Conservation (phyloP, 2,797 vertebrate species). For the Dermochelys coriacea region DNA sequence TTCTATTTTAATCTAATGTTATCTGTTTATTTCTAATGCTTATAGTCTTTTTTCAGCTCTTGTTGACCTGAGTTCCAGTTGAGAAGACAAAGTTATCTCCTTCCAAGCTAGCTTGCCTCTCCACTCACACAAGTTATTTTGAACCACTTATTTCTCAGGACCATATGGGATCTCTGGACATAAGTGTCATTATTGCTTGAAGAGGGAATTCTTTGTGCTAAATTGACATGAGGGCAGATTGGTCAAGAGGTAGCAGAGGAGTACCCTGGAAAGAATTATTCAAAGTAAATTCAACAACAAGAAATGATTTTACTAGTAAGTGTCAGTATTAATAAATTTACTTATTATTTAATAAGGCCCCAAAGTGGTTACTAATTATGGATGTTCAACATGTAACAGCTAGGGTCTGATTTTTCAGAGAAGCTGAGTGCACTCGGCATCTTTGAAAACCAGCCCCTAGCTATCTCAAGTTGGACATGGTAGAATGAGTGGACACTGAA, state of each 20-base stretch:
- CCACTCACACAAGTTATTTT: not conserved
- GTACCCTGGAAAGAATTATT: not conserved
- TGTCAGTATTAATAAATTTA: not conserved
- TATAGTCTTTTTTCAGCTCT: not conserved
- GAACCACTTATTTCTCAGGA: not conserved
- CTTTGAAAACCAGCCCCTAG: not conserved
- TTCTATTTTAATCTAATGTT: not conserved
- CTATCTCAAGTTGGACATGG: not conserved
- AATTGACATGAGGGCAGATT: not conserved
- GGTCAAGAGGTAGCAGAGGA: not conserved
- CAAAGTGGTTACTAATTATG: not conserved
- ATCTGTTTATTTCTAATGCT: not conserved
- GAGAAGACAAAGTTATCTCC: not conserved
- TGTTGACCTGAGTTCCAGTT: not conserved
- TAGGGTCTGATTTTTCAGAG: not conserved
- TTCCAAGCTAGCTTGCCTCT: not conserved
- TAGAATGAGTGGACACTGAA: not conserved
- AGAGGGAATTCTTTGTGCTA: not conserved
- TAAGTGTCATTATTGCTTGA: not conserved
- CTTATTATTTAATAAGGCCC: not conserved
- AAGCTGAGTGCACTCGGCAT: not conserved
- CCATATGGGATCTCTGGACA: not conserved
- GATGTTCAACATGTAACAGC: not conserved
- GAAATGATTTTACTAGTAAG: not conserved
- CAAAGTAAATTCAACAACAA: not conserved